Percentiles rank a stretch among this genome's conserved stretches.
These are phyloP conservation scores for Ailurus styani DNA, from an alignment of 2,113 vertebrate genomes.

Conservation along the genomic window DNA sequence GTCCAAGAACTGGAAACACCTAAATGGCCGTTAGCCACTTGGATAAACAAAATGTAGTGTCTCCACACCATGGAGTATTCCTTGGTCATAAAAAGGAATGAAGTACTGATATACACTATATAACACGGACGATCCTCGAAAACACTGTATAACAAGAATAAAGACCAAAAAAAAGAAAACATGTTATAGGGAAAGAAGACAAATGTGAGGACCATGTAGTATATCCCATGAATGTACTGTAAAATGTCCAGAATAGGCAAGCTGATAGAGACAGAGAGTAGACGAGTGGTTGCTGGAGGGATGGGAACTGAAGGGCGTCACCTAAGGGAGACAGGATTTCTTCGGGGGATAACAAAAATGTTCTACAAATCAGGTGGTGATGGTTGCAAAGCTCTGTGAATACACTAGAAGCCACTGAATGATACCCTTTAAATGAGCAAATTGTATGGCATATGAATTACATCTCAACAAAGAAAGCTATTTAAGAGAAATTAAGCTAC, in stretches of 20 bases:
- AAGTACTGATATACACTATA: neutral
- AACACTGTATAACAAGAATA: neutral
- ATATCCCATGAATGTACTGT: neutral
- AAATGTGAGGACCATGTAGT: neutral
- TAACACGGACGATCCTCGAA: neutral
- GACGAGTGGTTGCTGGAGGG: neutral
- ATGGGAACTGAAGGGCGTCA: too few species aligned
- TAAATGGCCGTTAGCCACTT: neutral
- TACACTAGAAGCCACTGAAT: neutral
- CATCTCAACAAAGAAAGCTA: neutral
- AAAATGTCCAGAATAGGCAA: neutral
- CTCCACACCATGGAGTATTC: neutral
- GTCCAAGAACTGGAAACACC: neutral
- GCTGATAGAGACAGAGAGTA: neutral
- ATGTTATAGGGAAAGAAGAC: neutral
- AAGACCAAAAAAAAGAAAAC: neutral
- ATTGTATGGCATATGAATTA: neutral
- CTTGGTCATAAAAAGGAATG: neutral
- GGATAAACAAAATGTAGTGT: neutral
- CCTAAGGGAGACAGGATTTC: neutral
- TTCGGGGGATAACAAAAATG: neutral
- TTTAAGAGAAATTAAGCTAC: neutral
- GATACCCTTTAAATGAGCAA: neutral
- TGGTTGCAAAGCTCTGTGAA: neutral
- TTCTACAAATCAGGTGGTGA: neutral